Evolutionary conservation across 1,140 invertebrate species (phyloP).

Genomic region (Drosophila watanabei): DNA sequence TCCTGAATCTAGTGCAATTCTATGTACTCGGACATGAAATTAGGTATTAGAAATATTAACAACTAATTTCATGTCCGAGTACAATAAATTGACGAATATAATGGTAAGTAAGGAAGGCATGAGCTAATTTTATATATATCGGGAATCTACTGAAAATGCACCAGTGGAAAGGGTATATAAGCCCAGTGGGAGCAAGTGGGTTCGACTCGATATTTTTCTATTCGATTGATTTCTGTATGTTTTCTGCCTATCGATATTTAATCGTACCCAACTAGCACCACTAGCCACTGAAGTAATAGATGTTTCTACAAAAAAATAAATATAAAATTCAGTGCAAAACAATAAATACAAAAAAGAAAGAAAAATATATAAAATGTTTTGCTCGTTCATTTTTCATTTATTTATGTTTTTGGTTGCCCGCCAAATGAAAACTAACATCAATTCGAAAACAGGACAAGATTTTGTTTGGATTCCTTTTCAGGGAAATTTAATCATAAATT

Average conservation of each 20-base stretch:
- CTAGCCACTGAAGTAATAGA: not conserved
- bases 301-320: not conserved
- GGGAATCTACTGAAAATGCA: too few species aligned
- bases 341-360: not conserved
- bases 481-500: too few species aligned
- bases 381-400: not conserved
- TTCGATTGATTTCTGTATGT: not conserved
- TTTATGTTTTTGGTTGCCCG: too few species aligned
- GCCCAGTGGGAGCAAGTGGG: not conserved
- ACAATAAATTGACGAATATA: too few species aligned
- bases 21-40: too few species aligned
- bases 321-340: too few species aligned
- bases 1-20: too few species aligned
- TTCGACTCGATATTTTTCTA: not conserved
- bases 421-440: not conserved
- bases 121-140: too few species aligned
- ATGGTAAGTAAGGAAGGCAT: too few species aligned
- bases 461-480: not conserved
- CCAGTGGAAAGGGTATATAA: not conserved
- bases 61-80: too few species aligned
- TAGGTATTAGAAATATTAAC: too few species aligned
- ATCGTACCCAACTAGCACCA: not conserved
- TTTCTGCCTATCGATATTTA: not conserved
- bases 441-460: too few species aligned
- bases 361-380: not conserved